Conservation (phyloP, 37 sponge, comb jelly and placozoan species). For the Ephydatia muelleri region DNA sequence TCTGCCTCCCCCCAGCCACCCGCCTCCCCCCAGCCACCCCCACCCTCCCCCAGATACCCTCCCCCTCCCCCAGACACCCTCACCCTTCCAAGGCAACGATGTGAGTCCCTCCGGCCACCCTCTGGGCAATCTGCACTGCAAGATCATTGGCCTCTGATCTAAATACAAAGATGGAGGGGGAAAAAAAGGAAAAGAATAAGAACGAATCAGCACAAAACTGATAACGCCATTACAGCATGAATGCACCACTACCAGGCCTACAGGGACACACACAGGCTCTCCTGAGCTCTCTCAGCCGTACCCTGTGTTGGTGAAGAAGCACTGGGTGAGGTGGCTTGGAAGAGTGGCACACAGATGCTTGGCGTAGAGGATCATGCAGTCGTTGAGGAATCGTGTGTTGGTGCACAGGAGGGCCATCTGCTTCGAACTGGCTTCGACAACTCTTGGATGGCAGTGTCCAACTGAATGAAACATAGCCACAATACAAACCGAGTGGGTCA, state of each 20-base stretch:
- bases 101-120: constrained; percentile 42
- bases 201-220: background rate
- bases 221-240: background rate
- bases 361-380: constrained; percentile 69
- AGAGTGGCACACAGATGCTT: constrained; percentile 55
- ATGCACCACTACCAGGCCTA: background rate
- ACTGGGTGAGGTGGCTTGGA: constrained; percentile 57
- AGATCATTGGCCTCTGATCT: constrained; percentile 92
- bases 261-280: background rate
- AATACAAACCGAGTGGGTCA: background rate
- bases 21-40: background rate
- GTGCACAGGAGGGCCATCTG: constrained; percentile 89
- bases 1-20: background rate
- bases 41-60: background rate
- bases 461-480: constrained; percentile 42
- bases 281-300: constrained; percentile 2
- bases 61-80: background rate
- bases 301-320: constrained; percentile 89
- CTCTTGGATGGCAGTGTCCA: constrained; percentile 90
- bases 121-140: constrained; percentile 79
- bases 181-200: background rate
- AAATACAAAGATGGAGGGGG: background rate
- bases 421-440: constrained; percentile 69
- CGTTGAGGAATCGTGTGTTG: constrained; percentile 86
- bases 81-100: constrained; percentile 71